Evolutionary conservation across 2,888 invertebrate genomes (phyloP), one percentile per base, ranked within the genome.

Genomic region (Acleris holmiana): DNA sequence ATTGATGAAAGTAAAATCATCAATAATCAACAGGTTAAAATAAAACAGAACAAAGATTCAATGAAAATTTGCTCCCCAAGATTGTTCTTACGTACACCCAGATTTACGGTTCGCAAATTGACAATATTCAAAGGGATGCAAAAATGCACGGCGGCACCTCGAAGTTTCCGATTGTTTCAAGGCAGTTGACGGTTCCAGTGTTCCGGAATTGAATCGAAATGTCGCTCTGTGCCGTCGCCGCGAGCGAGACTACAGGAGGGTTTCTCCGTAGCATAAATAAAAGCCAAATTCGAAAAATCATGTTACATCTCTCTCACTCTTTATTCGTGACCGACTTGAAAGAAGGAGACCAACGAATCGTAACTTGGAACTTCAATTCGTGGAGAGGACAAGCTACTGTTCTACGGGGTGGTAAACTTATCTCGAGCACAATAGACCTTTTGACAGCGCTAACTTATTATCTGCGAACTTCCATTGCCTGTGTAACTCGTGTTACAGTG

Each of bases 381-480:
- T 35, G 35, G 3, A 35, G 35, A 13, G 13, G 35, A 35, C 13
- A 35, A 4, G 19, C 50, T 41, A 25, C 57, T 60, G 63, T 63
- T 63, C 46, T 50, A 67, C 63, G 56, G 57, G 41, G 59, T 50
- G 60, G 53, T 49, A 64, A 67, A 67, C 63, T 71, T 68, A 68
- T 67, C 63, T 55, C 44, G 47, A 40, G 54, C 61, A 68, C 69
- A 67, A 67, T 68, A 54, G 61, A 50, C 64, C 68, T 62, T 68
- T 67, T 56, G 69, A 68, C 57, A 65, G 54, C 51, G 67, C 57
- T 55, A 67, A 60, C 64, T 58, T 68, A 73, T 69, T 71, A 68
- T 68, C 66, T 58, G 68, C 50, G 67, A 68, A 61, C 67, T 69
- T 66, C 64, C 66, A 63, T 70, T 70, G 68, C 69, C 65, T 69